phyloP scores from a whole-genome alignment of 2,113 vertebrate species.

The Cephalopholis sonnerati region DNA sequence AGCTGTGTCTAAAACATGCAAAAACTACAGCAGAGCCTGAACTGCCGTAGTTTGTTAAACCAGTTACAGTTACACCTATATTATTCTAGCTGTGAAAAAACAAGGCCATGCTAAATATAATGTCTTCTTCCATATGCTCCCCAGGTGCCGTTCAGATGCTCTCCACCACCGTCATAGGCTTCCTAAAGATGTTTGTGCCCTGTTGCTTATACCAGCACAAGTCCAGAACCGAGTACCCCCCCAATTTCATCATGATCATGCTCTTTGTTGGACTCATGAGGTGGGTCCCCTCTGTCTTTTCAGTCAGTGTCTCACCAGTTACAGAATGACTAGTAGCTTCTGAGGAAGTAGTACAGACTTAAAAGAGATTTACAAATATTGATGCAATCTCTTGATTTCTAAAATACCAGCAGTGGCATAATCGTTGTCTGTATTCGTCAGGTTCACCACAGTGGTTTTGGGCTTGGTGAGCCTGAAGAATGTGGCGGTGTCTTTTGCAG shows the following conservation, averaged over 20 bases:
- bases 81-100: neutral
- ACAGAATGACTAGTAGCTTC: neutral
- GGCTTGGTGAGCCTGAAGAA: constrained; percentile 97
- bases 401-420: neutral
- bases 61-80: neutral
- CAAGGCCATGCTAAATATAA: neutral
- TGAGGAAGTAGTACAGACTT: neutral
- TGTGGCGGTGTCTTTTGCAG: constrained; percentile 95
- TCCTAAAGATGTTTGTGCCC: constrained; percentile 91
- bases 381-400: neutral
- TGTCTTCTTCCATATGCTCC: neutral
- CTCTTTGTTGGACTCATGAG: constrained; percentile 97
- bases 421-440: constrained; percentile 57
- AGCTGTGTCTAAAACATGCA: neutral
- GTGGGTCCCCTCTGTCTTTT: constrained; percentile 71
- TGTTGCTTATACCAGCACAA: constrained; percentile 96
- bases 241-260: constrained; percentile 97
- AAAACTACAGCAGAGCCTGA: neutral
- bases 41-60: neutral
- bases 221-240: constrained; percentile 89
- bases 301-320: neutral
- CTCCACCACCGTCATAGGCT: constrained; percentile 95
- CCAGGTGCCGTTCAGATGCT: constrained; percentile 96
- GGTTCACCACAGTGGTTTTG: constrained; percentile 95
- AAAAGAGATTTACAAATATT: neutral